Evolutionary conservation across 2,888 invertebrate genomes (phyloP).

Genomic region (Drosophila mettleri): DNA sequence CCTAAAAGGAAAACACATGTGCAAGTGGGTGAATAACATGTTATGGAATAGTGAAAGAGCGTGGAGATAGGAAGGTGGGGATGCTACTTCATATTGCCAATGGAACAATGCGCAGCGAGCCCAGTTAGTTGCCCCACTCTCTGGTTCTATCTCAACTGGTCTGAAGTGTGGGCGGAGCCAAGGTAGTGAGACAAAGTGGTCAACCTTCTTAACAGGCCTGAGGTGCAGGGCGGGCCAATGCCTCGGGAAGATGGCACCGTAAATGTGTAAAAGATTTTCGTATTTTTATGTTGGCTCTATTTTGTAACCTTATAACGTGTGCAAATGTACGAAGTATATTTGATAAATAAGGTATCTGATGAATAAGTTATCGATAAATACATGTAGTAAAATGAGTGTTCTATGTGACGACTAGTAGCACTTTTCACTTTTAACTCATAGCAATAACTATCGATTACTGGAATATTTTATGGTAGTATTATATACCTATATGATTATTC

Average conservation of each 20-base stretch:
- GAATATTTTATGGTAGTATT: too few relatives aligned
- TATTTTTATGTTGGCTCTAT: conserved; percentile 33
- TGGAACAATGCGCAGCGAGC: conserved; percentile 44
- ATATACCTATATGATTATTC: too few relatives aligned
- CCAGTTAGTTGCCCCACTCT: conserved; percentile 40
- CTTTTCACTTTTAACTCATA: neutral
- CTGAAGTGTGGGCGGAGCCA: conserved; percentile 17
- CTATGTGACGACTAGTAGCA: neutral
- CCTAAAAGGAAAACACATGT: conserved; percentile 34
- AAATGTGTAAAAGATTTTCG: conserved; percentile 53
- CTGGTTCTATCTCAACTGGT: conserved; percentile 5
- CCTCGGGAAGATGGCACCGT: conserved; percentile 14
- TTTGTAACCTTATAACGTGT: neutral
- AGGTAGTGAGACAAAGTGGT: conserved; percentile 35
- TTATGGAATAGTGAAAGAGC: neutral
- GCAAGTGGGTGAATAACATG: conserved; percentile 18
- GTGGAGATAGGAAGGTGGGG: neutral
- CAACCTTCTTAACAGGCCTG: conserved; percentile 58
- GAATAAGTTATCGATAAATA: too few relatives aligned
- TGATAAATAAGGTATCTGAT: too few relatives aligned
- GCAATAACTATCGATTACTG: too few relatives aligned
- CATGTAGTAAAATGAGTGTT: too few relatives aligned
- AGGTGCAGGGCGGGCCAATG: neutral
- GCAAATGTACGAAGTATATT: too few relatives aligned
- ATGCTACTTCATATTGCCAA: conserved; percentile 39